Base-by-base conservation (phyloP, 2,797 vertebrate species). In the Lagorchestes hirsutus region DNA sequence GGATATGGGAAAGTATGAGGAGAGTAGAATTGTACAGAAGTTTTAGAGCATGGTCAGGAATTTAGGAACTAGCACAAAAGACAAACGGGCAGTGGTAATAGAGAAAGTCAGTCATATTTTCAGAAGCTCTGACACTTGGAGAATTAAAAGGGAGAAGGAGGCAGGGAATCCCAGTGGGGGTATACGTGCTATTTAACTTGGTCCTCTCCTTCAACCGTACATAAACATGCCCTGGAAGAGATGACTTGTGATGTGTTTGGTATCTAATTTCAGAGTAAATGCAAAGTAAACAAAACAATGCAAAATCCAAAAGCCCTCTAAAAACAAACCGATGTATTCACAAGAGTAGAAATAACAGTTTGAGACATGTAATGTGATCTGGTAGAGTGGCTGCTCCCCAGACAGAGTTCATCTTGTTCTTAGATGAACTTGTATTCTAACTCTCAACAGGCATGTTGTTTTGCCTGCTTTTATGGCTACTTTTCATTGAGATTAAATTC, bases 261-360 rank as follows among this genome's bases (percentile, higher is more conserved):
- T 95, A 93, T 62, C 96, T 59, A 55, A 95, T 90, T 92, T 92
- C 90, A 90, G 90, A 95, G 93, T 9, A 92, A 93, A 98, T 93
- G 93, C 59, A 97, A 97, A 97, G 96, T 94, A 95, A 95, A 96
- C 93, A 94, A 97, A 98, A 95, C 91, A 92, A 96, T 82, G 62
- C 90, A 93, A 96, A 97, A 97, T 50, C 90, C 95, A 93, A 96
- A 94, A 94, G 57, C 90, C 57, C 54, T 57, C 34, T 95, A 95
- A 62, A 97, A 97, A 95, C 92, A 95, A 95, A 92, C 55, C 55
- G 92, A 82, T 91, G 91, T 87, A 74, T 74, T 40, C 22, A 87
- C 40, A 87, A 92, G 95, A 58, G n/a, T 0, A 96, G 92, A 96
- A 96, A 96, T 95, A 54, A 94, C 59, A 92, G 10, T 94, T 96